Evolutionary conservation across 2,113 vertebrate genomes (phyloP).

Genomic region (Petrocephalus microphthalmus): DNA sequence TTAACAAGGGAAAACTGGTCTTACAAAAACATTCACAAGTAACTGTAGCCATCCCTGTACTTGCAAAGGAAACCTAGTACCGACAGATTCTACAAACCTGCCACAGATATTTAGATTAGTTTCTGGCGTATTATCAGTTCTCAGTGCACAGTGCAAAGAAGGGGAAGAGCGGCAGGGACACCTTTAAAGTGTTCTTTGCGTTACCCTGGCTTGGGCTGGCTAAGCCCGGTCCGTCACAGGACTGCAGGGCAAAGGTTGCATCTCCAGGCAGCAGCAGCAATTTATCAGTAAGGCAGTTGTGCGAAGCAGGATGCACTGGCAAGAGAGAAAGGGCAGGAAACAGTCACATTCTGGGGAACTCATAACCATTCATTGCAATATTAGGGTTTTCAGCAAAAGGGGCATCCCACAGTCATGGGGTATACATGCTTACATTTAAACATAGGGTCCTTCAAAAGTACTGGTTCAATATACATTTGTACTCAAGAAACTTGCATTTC

Average conservation of each 20-base stretch:
- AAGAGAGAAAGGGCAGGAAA: neutral
- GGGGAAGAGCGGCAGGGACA: neutral
- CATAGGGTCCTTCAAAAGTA: neutral
- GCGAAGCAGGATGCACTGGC: conserved; percentile 16
- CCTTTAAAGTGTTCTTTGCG: neutral
- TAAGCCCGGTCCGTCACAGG: neutral
- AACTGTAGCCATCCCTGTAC: neutral
- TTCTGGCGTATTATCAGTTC: neutral
- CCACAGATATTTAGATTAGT: neutral
- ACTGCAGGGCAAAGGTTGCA: conserved; percentile 6
- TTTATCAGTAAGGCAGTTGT: conserved; percentile 10
- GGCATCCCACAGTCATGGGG: neutral
- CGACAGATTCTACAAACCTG: neutral
- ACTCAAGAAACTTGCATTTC: neutral
- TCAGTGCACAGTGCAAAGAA: neutral
- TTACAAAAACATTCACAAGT: neutral
- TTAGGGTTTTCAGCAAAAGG: neutral
- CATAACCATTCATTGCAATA: neutral
- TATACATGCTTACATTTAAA: neutral
- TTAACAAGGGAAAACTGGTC: neutral
- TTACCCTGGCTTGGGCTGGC: neutral
- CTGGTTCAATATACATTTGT: neutral
- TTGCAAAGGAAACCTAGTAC: neutral
- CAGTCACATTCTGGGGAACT: neutral
- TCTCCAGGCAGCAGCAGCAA: conserved; percentile 15